phyloP scores from a whole-genome alignment of 2,797 vertebrate species.

The Pachyuromys duprasi region DNA sequence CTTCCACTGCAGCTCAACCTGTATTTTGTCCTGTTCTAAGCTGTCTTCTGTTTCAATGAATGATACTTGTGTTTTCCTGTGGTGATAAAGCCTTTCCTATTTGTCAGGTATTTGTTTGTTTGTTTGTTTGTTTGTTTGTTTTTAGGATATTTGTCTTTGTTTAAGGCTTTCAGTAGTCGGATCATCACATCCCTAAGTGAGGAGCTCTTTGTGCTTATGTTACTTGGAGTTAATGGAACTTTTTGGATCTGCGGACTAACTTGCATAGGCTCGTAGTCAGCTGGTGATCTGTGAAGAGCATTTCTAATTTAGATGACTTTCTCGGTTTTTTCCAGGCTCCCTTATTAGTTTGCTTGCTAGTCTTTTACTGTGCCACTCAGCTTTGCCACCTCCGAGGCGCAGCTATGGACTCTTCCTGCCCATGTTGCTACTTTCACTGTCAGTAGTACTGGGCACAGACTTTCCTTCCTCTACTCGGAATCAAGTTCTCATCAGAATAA shows the following conservation, averaged over 20 bases:
- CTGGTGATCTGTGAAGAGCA: background rate
- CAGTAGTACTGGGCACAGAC: background rate
- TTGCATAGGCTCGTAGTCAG: background rate
- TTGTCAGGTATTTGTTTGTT: background rate
- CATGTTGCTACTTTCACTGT: background rate
- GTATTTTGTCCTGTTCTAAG: background rate
- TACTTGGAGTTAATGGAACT: background rate
- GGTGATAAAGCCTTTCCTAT: background rate
- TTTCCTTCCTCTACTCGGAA: background rate
- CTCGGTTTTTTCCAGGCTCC: background rate
- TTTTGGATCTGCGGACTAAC: background rate
- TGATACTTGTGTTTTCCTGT: background rate
- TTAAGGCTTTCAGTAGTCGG: background rate
- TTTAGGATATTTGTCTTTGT: background rate
- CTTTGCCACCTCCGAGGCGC: background rate
- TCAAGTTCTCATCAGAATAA: background rate
- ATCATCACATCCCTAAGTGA: background rate
- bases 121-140: background rate
- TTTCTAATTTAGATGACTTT: background rate
- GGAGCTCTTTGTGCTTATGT: background rate
- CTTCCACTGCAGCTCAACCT: background rate
- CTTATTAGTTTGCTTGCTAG: slow-evolving; percentile 1
- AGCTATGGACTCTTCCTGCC: background rate
- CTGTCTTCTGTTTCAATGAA: background rate
- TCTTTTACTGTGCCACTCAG: background rate